Evolutionary conservation across 2,113 vertebrate species (phyloP).

Genomic region (Nicator chloris): DNA sequence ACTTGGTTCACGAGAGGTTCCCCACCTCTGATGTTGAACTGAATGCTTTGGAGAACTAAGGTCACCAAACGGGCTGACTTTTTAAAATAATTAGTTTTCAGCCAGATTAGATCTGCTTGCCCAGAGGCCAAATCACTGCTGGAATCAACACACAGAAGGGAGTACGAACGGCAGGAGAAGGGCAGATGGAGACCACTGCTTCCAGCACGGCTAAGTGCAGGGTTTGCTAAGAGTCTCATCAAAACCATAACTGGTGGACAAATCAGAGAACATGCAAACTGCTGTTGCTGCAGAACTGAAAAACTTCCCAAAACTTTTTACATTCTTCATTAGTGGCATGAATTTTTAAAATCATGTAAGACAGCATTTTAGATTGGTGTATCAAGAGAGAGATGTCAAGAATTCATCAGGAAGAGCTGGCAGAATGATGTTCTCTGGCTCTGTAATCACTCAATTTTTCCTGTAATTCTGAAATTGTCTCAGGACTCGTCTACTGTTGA

Average conservation of each 20-base stretch:
- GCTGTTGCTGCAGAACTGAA: neutral
- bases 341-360: neutral
- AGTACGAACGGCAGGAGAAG: neutral
- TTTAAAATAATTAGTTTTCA: neutral
- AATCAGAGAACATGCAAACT: neutral
- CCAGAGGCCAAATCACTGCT: neutral
- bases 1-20: neutral
- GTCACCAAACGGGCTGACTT: neutral
- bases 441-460: neutral
- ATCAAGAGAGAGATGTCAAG: neutral
- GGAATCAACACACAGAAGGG: rapidly evolving
- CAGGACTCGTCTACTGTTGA: neutral
- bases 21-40: neutral
- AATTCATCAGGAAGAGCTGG: neutral
- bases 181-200: neutral
- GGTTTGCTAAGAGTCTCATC: neutral
- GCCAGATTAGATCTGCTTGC: neutral
- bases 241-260: neutral
- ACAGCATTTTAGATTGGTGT: neutral
- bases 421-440: neutral
- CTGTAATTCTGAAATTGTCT: neutral
- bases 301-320: neutral
- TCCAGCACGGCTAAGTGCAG: neutral
- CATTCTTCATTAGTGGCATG: neutral
- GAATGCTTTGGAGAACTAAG: neutral